Conservation (phyloP, 1,140 invertebrate genomes). For the Drosophila melanogaster region Release_6_plus_ISO1_MT NC_004354.4:16900001-16900500, state of each 20-base stretch:
- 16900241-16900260: conserved; percentile 53
- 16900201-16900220: conserved; percentile 54
- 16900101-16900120: conserved; percentile 46
- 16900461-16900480: conserved; percentile 11
- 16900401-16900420: conserved; percentile 25
- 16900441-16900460: conserved; percentile 1
- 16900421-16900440: conserved; percentile 3
- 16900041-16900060: conserved; percentile 35
- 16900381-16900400: conserved; percentile 55
- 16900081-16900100: conserved; percentile 55
- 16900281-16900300: conserved; percentile 38
- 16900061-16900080: conserved; percentile 55
- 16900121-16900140: not conserved
- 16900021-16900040: conserved; percentile 16
- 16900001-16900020: not conserved
- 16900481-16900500: conserved; percentile 59
- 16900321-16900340: conserved; percentile 52
- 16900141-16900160: not conserved
- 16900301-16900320: conserved; percentile 43
- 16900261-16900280: conserved; percentile 35
- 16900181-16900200: conserved; percentile 31
- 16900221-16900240: conserved; percentile 50
- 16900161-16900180: conserved; percentile 29
- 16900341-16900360: conserved; percentile 46
- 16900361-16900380: conserved; percentile 59